Evolutionary conservation across 1,140 invertebrate genomes (phyloP).

Genomic region (Apis mellifera): Amel_HAv3.1 CM009945.2:7245501-7246000

Average conservation of each 20-base stretch:
- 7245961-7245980: slow-evolving; percentile 18
- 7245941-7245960: neutral
- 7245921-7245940: neutral
- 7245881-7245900: neutral
- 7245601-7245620: slow-evolving; percentile 5
- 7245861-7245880: slow-evolving; percentile 4
- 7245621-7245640: slow-evolving; percentile 10
- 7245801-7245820: neutral
- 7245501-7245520: neutral
- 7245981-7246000: slow-evolving; percentile 47
- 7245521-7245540: neutral
- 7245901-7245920: slow-evolving; percentile 20
- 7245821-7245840: neutral
- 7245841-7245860: neutral
- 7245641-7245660: neutral
- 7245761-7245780: slow-evolving; percentile 3
- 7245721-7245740: neutral
- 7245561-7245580: slow-evolving; percentile 2
- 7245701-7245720: neutral
- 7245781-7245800: neutral
- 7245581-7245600: slow-evolving; percentile 7
- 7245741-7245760: neutral
- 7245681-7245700: slow-evolving; percentile 1
- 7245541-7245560: slow-evolving; percentile 7
- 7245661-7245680: neutral